Evolutionary conservation across 2,797 vertebrate species (phyloP).

Genomic region (Erpetoichthys calabaricus): DNA sequence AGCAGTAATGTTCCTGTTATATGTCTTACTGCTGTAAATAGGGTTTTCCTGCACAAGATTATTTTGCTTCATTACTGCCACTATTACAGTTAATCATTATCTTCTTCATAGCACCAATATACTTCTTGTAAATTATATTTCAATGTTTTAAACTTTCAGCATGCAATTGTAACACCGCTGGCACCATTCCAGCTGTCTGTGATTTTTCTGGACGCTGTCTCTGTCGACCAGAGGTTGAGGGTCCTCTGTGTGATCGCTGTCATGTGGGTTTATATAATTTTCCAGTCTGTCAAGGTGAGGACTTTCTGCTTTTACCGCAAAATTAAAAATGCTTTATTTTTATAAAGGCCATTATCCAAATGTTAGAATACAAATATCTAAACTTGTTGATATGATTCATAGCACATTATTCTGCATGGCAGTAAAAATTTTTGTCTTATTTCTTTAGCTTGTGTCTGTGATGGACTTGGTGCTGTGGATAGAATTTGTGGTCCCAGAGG

Average conservation of each 20-base stretch:
- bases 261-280: constrained; percentile 53
- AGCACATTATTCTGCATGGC: no score
- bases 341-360: no score
- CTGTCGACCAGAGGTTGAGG: constrained; percentile 52
- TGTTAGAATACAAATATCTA: no score
- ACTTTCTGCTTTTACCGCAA: not conserved
- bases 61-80: no score
- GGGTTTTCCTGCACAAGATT: no score
- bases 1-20: no score
- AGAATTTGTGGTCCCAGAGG: constrained; percentile 30
- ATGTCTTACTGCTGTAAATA: no score
- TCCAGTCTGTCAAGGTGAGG: constrained; percentile 65
- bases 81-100: no score
- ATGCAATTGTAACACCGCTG: constrained; percentile 55
- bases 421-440: constrained; percentile 1
- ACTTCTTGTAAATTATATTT: no score
- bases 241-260: constrained; percentile 59
- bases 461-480: constrained; percentile 40
- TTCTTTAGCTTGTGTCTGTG: constrained; percentile 40
- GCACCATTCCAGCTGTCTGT: constrained; percentile 46
- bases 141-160: constrained; percentile 28
- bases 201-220: constrained; percentile 55
- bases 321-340: no score
- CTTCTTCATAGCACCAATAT: no score
- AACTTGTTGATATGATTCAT: no score